Percentiles rank a stretch among this genome's conserved stretches.
These are phyloP conservation scores for Tamandua tetradactyla DNA, from an alignment of 2,797 vertebrate species.

Conservation along the genomic window DNA sequence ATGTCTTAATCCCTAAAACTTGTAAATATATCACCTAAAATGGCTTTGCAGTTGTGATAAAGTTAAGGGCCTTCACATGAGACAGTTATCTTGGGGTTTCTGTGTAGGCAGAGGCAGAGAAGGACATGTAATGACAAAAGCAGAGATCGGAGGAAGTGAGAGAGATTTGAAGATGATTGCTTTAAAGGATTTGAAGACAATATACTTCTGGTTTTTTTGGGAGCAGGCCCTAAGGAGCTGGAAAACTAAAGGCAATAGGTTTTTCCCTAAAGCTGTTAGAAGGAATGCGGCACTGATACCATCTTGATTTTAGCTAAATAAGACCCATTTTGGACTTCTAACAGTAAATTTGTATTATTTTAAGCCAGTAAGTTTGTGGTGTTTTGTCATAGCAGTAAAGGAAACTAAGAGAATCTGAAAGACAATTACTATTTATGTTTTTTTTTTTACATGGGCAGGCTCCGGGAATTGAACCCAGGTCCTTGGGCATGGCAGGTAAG, in stretches of 20 bases:
- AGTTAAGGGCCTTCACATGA: neutral
- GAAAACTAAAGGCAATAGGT: neutral
- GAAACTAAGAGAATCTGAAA: neutral
- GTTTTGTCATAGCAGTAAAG: neutral
- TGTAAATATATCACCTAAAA: neutral
- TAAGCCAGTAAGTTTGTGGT: neutral
- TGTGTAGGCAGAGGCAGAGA: neutral
- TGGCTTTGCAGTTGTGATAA: neutral
- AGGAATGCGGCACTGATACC: neutral
- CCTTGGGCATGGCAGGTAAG: too few relatives aligned
- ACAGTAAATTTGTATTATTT: neutral
- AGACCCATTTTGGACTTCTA: neutral
- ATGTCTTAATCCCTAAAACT: neutral
- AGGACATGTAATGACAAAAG: neutral
- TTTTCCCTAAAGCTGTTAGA: neutral
- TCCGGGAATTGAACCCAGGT: too few relatives aligned
- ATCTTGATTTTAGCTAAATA: neutral
- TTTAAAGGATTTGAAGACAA: neutral
- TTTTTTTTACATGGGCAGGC: too few relatives aligned
- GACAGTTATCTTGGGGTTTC: neutral
- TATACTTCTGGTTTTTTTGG: neutral
- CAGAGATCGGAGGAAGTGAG: too few relatives aligned
- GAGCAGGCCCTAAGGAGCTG: neutral
- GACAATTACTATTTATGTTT: too few relatives aligned
- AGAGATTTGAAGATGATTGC: neutral